Evolutionary conservation across 2,113 vertebrate species (phyloP).

Genomic region (Xiphorhynchus elegans): DNA sequence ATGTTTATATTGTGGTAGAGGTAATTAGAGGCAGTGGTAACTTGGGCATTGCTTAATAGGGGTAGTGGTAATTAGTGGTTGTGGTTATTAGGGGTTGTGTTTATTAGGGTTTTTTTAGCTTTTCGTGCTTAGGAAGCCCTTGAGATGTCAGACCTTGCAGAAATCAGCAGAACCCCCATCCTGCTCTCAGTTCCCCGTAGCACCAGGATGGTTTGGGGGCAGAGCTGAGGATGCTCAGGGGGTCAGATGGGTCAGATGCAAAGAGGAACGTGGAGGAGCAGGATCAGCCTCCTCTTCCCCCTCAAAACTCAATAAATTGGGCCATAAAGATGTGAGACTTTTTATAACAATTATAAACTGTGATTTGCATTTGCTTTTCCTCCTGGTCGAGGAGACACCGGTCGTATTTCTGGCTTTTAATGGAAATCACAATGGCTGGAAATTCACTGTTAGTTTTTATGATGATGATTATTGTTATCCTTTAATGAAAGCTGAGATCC

Average conservation of each 20-base stretch:
- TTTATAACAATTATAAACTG: neutral
- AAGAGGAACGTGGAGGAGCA: neutral
- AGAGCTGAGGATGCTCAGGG: accelerated
- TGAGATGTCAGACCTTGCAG: neutral
- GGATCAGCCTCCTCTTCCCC: neutral
- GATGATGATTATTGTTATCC: neutral
- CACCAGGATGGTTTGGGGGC: accelerated
- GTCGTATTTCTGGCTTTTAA: neutral
- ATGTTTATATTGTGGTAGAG: no score
- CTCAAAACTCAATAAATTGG: neutral
- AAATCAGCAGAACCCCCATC: neutral
- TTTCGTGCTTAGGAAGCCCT: neutral
- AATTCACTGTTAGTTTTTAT: neutral
- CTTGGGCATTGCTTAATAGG: no score
- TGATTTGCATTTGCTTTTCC: neutral
- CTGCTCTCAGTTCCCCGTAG: neutral
- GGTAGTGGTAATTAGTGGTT: no score
- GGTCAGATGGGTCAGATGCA: neutral
- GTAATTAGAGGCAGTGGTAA: no score
- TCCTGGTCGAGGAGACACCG: neutral
- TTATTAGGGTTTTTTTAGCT: neutral
- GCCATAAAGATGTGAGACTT: accelerated
- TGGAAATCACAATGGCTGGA: neutral
- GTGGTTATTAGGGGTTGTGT: no score
- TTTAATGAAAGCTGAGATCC: neutral